A percentile compares a stretch with the other conserved stretches of the same genome.
Conservation (phyloP, 2,113 vertebrate genomes). For the Pterocles orientalis region DNA sequence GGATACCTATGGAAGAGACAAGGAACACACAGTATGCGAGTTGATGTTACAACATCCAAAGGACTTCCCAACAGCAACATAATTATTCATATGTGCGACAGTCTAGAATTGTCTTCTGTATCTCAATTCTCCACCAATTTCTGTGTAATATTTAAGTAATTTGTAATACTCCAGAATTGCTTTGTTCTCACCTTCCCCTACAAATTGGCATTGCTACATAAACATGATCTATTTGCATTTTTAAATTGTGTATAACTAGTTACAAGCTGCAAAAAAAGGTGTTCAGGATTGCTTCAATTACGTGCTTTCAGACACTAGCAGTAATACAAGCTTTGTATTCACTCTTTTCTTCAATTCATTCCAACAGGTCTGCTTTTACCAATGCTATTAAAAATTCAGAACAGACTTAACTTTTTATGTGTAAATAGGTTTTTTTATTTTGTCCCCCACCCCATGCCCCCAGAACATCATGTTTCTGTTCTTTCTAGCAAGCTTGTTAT, state of each 20-base stretch:
- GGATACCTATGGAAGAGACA: constrained; percentile 74
- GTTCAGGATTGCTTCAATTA: not conserved
- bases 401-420: not conserved
- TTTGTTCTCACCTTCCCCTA: not conserved
- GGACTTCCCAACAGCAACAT: not conserved
- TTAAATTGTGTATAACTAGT: not conserved
- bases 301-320: not conserved
- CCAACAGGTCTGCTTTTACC: not conserved
- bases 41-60: not conserved
- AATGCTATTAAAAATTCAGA: not conserved
- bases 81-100: not conserved
- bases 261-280: not conserved
- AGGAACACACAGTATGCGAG: not conserved
- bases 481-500: not conserved
- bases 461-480: not conserved
- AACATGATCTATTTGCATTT: not conserved
- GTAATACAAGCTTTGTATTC: not conserved
- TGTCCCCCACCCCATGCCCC: not conserved
- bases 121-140: not conserved
- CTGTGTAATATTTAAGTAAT: not conserved
- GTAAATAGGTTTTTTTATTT: not conserved
- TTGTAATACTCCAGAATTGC: not conserved
- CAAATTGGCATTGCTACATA: not conserved
- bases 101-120: not conserved
- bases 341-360: not conserved